Evolutionary conservation across 2,797 vertebrate genomes (phyloP), one percentile per base, ranked within the genome.

Genomic region (Tapera naevia): DNA sequence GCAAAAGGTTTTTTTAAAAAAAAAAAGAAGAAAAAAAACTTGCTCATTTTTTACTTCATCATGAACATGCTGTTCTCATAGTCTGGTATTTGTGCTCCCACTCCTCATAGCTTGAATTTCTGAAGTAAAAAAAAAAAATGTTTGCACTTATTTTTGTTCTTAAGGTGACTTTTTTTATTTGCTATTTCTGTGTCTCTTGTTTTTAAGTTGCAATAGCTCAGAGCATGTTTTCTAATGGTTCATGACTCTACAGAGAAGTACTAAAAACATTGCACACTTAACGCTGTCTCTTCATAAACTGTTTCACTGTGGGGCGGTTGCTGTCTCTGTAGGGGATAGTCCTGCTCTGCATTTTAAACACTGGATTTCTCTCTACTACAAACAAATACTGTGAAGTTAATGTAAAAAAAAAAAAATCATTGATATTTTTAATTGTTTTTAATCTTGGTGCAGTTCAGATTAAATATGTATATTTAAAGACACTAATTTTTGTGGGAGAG

Each of bases 141-240:
- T 97, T 97, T 97, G 97, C 97, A 97, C 97, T 97, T 97, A 97
- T 92, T 96, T 97, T 97, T 97, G 92, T 97, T 95, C 88, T 92
- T 94, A 96, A 96, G 89, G 88, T 94, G 94, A 93, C 92, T 94
- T 93, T 95, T 94, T 93, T 95, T 94, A 95, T 92, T 73, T 9
- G 70, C 90, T 92, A 13, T 94, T 75, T 92, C 46, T 91, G 80
- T 91, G 32, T 95, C 86, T 72, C 80, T 89, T 87, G 67, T 83
- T 83, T 87, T 96, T 88, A 75, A 85, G 94, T 95, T 97, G 96
- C 95, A 96, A 89, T 97, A 94, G 91, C 91, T 96, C 1, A 19
- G 92, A 95, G 82, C 87, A 69, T 94, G 95, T 95, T 91, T 96
- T 93, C 76, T 62, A 50, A 82, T 79, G 92, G 91, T 95, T 96